Percentiles rank a stretch among this genome's conserved stretches.
Conservation (phyloP, 2,113 vertebrate genomes). For the Paracanthobrama guichenoti region DNA sequence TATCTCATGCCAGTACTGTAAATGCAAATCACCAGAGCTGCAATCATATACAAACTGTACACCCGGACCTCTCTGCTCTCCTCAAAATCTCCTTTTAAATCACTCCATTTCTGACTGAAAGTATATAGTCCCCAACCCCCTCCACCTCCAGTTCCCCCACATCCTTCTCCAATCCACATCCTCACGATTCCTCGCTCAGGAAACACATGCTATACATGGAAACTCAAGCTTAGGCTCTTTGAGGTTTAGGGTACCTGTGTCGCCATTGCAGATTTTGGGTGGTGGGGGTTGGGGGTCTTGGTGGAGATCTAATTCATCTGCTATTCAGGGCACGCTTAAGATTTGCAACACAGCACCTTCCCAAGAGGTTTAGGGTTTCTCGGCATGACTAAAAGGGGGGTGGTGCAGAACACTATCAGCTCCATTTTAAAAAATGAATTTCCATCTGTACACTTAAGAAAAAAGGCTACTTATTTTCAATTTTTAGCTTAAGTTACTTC, state of each 20-base stretch:
- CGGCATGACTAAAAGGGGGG: constrained; percentile 30
- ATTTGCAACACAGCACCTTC: constrained; percentile 60
- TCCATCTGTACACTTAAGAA: background rate
- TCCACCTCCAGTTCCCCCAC: constrained; percentile 41
- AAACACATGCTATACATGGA: constrained; percentile 69
- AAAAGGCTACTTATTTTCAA: background rate
- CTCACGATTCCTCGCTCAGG: constrained; percentile 53
- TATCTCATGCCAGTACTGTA: background rate
- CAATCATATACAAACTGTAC: constrained; percentile 3
- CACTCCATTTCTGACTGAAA: constrained; percentile 37
- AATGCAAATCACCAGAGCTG: constrained; percentile 31
- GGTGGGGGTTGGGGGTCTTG: constrained; percentile 6
- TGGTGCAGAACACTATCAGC: constrained; percentile 34
- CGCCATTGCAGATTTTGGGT: constrained; percentile 31
- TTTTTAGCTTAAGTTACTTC: background rate
- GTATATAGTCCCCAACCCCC: constrained; percentile 62
- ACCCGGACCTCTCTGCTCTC: background rate
- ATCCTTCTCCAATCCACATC: constrained; percentile 40
- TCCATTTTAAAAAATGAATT: constrained; percentile 9
- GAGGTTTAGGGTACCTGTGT: constrained; percentile 32
- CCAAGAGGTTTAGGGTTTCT: constrained; percentile 66
- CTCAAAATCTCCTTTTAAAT: constrained; percentile 52
- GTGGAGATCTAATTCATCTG: constrained; percentile 51
- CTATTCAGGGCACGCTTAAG: constrained; percentile 68
- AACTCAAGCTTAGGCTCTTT: constrained; percentile 24